Evolutionary conservation across 2,888 invertebrate genomes (phyloP).

Genomic region (Drosophila seclusa): DNA sequence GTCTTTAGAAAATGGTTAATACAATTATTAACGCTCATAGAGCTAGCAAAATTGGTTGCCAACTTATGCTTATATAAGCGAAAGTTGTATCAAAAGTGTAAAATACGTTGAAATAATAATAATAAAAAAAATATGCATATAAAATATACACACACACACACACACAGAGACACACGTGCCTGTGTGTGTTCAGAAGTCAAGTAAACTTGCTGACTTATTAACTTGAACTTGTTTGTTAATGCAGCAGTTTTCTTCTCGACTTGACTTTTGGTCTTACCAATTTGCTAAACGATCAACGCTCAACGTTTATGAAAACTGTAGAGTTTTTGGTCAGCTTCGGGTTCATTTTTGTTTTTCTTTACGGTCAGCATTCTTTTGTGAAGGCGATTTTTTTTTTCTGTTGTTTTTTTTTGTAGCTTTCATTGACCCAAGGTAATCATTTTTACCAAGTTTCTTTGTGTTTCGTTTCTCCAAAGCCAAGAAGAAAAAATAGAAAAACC

Average conservation of each 20-base stretch:
- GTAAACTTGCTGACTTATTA: slow-evolving; percentile 74
- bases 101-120: slow-evolving; percentile 42
- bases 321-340: slow-evolving; percentile 29
- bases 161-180: background rate
- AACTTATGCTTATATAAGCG: slow-evolving; percentile 78
- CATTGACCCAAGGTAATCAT: slow-evolving; percentile 67
- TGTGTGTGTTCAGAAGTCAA: slow-evolving; percentile 27
- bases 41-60: slow-evolving; percentile 53
- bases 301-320: slow-evolving; percentile 47
- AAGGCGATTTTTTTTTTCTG: slow-evolving; percentile 62
- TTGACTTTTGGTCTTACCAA: slow-evolving; percentile 60
- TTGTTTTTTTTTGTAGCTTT: slow-evolving; percentile 34
- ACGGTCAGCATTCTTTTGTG: slow-evolving; percentile 73
- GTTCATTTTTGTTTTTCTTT: slow-evolving; percentile 28
- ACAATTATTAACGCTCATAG: slow-evolving; percentile 66
- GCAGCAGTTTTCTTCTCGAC: slow-evolving; percentile 70
- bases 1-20: slow-evolving; percentile 60
- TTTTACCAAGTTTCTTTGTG: slow-evolving; percentile 36
- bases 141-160: slow-evolving; percentile 8
- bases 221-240: slow-evolving; percentile 75
- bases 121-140: background rate
- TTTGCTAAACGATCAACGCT: slow-evolving; percentile 25
- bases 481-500: slow-evolving; percentile 9
- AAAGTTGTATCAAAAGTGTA: slow-evolving; percentile 63
- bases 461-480: slow-evolving; percentile 32